A percentile compares a stretch with the other conserved stretches of the same genome.
phyloP scores from a whole-genome alignment of 2,113 vertebrate genomes.

The Phyllostomus discolor region DNA sequence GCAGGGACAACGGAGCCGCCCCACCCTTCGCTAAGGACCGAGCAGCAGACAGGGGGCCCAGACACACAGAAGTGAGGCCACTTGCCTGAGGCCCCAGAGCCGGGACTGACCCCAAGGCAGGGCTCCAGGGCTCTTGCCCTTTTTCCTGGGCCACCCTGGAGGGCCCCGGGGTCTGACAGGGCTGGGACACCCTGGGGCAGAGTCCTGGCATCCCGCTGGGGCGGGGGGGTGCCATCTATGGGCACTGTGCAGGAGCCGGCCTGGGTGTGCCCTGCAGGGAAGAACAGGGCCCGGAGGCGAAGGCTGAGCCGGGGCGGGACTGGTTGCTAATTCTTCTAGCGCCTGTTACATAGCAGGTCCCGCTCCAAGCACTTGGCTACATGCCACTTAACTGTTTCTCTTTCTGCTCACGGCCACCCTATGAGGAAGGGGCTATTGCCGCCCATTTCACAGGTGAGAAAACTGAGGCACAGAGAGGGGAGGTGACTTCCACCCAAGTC shows the following conservation, averaged over 20 bases:
- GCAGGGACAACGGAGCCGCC: fast-evolving
- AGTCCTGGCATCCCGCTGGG: neutral
- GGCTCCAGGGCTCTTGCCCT: neutral
- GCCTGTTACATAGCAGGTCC: fast-evolving
- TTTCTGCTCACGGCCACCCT: neutral
- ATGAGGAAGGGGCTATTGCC: neutral
- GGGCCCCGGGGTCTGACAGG: neutral
- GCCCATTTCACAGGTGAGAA: neutral
- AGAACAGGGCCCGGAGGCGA: fast-evolving
- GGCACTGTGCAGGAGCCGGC: fast-evolving
- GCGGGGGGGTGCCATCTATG: fast-evolving
- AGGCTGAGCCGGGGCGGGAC: neutral
- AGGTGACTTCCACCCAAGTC: neutral
- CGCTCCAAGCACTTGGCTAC: neutral
- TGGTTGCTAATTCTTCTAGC: neutral
- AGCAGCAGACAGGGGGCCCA: neutral
- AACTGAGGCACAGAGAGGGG: neutral
- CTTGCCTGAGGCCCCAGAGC: neutral
- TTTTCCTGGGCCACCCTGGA: neutral
- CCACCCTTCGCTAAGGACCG: neutral
- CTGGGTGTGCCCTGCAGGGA: neutral
- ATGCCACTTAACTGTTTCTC: neutral
- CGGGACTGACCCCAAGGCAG: neutral
- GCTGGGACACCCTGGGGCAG: neutral
- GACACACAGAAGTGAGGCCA: neutral